Evolutionary conservation across 37 sponge, comb jelly and placozoan genomes (phyloP).

Genomic region (Aplysina aerophoba): DNA sequence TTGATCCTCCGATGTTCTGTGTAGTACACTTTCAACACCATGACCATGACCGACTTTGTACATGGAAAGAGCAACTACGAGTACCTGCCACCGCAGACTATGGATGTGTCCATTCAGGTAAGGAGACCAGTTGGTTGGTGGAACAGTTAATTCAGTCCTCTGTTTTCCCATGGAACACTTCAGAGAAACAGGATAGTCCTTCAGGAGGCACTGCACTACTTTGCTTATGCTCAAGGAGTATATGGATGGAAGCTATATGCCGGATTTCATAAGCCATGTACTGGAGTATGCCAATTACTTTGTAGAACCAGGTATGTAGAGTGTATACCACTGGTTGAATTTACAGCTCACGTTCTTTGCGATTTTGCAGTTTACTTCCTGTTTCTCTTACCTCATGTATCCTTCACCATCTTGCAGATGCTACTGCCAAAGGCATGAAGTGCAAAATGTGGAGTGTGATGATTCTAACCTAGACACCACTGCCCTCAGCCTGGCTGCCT

Average conservation of each 20-base stretch:
- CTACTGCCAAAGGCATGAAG: not conserved
- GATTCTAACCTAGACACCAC: not conserved
- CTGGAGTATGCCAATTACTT: not conserved
- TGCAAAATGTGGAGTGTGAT: not conserved
- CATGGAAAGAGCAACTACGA: constrained; percentile 5
- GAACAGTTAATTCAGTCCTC: no score
- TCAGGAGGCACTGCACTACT: constrained; percentile 1
- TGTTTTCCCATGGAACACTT: no score
- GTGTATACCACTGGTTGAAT: no score
- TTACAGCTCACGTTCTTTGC: no score
- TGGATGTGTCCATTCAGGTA: no score
- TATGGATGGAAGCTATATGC: constrained; percentile 15
- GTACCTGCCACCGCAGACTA: not conserved
- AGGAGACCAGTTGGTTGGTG: no score
- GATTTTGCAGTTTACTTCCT: no score
- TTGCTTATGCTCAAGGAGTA: not conserved
- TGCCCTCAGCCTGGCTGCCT: not conserved
- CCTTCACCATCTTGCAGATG: not conserved
- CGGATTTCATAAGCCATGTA: constrained; percentile 9
- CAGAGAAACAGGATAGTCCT: not conserved
- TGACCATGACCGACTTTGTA: not conserved
- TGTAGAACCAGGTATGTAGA: not conserved
- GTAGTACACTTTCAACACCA: not conserved
- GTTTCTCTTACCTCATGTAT: no score
- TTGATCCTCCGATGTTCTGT: not conserved